Evolutionary conservation across 1,140 invertebrate genomes (phyloP).

Genomic region (Orius insidiosus): DNA sequence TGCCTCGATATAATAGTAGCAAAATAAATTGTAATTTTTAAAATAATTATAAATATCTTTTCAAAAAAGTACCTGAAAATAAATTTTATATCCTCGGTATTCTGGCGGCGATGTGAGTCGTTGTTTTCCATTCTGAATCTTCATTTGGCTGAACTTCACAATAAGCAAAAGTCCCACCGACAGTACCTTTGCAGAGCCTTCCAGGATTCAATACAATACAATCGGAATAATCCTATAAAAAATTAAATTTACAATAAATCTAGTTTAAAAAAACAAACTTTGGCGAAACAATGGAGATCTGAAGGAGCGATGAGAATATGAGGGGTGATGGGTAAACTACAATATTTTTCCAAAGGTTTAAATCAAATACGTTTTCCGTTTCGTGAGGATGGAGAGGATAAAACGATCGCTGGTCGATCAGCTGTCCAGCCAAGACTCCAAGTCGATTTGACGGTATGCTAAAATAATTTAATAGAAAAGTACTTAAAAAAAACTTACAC

Average conservation of each 20-base stretch:
- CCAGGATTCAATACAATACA: slow-evolving; percentile 74
- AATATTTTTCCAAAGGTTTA: slow-evolving; percentile 45
- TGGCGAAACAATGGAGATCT: slow-evolving; percentile 63
- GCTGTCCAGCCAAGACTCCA: slow-evolving; percentile 48
- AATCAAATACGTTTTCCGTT: slow-evolving; percentile 45
- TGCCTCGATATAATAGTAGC: no score
- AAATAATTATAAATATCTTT: no score
- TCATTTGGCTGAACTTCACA: slow-evolving; percentile 26
- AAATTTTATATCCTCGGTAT: slow-evolving; percentile 18
- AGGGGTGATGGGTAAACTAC: slow-evolving; percentile 46
- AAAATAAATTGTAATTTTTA: no score
- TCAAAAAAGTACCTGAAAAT: no score
- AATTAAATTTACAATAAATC: slow-evolving; percentile 22
- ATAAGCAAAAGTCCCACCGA: slow-evolving; percentile 37
- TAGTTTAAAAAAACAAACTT: slow-evolving; percentile 26
- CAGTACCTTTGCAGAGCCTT: slow-evolving; percentile 43
- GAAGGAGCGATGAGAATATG: slow-evolving; percentile 73
- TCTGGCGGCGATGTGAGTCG: slow-evolving; percentile 19
- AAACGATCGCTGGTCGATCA: slow-evolving; percentile 59
- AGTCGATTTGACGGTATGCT: slow-evolving; percentile 33
- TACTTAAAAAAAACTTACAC: slow-evolving; percentile 36
- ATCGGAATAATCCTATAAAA: slow-evolving; percentile 23
- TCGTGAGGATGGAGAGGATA: slow-evolving; percentile 63
- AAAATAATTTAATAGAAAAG: no score
- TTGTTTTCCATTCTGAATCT: slow-evolving; percentile 22